Evolutionary conservation across 1,140 invertebrate species (phyloP), one percentile per base, ranked within the genome.

Genomic region (Orius laevigatus): DNA sequence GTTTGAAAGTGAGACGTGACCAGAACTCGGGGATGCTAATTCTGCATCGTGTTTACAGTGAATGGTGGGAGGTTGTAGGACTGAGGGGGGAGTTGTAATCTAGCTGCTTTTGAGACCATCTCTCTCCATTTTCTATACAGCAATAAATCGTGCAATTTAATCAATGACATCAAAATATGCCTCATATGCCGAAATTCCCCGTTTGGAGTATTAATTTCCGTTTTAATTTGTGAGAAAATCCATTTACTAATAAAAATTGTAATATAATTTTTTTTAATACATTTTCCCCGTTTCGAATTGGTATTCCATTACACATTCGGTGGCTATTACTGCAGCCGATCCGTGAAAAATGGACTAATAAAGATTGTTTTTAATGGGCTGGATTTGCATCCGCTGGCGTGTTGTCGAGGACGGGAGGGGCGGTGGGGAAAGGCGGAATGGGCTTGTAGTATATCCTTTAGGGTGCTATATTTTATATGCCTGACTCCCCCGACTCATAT

Each of bases 321-420:
- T 11, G 40, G 18, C 12, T 42, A 42, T 16, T 42, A 42, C 18
- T 18, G 40, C 40, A 19, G 12, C 12, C 18, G 18, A 16, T 19
- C 14, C 18, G 18, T 42, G 40, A 42, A 19, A 42, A 42, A 42
- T 42, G 40, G 40, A 19, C 12, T 19, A 42, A 42, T 42, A 42
- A 42, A 42, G 40, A 42, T 42, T 42, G 40, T 42, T 42, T 42
- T 42, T 42, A 42, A 42, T 42, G 40, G 40, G 12, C 5, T 16
- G 18, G 40, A 42, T 42, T 42, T 42, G 40, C 40, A 42, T 42
- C 18, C 18, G 18, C 2, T 14, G 40, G 18, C 12, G 18, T 18
- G 10, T 14, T 16, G 4, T 5, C 12, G 18, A 5, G 38, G 12
- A 19, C 4, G 18, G 10, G 40, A 15, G 10, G 10, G 11, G n/a